phyloP scores from a whole-genome alignment of 2,113 vertebrate species.

The Gymnorhina tibicen region DNA sequence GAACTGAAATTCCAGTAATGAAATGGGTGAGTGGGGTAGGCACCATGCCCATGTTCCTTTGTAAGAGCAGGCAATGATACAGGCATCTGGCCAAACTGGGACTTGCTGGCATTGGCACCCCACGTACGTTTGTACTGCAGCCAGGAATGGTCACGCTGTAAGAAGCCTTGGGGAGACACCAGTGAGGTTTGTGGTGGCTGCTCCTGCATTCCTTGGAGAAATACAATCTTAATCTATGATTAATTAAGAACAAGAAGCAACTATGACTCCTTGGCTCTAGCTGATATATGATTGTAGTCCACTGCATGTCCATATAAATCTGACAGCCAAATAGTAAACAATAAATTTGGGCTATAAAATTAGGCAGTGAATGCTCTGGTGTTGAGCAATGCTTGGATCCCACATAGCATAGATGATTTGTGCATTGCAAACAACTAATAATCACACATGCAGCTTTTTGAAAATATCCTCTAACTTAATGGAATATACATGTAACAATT shows the following conservation, averaged over 20 bases:
- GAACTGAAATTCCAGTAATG: neutral
- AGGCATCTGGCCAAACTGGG: neutral
- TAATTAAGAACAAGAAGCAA: neutral
- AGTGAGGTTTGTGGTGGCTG: neutral
- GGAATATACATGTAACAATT: neutral
- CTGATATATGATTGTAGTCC: neutral
- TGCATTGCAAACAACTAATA: neutral
- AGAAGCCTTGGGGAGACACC: neutral
- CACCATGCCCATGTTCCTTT: no score
- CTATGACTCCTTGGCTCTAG: neutral
- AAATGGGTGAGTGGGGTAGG: neutral
- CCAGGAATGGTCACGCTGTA: neutral
- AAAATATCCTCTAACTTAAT: neutral
- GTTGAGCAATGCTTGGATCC: neutral
- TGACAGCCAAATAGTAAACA: neutral
- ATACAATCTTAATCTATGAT: neutral
- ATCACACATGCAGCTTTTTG: neutral
- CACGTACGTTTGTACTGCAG: accelerated
- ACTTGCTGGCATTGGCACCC: neutral
- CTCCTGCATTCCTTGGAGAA: neutral
- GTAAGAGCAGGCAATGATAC: no score
- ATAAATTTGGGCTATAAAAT: neutral
- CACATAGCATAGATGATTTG: neutral
- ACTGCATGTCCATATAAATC: neutral
- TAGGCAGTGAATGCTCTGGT: neutral